These are phyloP conservation scores for Coluber constrictor DNA, from an alignment of 2,797 vertebrate species.

Conservation along the genomic window DNA sequence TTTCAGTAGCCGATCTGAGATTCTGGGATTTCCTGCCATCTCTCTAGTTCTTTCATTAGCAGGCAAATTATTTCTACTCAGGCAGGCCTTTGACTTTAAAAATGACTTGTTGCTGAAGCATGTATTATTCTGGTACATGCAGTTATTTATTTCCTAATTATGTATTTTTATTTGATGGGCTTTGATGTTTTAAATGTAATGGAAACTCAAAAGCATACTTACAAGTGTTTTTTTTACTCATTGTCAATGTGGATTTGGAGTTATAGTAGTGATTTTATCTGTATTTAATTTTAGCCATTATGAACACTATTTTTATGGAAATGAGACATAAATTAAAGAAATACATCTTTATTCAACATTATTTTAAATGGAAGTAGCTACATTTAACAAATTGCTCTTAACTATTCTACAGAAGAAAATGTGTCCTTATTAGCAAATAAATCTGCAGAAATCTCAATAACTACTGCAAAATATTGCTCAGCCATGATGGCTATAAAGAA, in stretches of 20 bases:
- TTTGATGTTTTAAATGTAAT: neutral
- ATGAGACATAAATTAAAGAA: neutral
- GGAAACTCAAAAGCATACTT: neutral
- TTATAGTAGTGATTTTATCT: neutral
- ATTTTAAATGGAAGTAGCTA: neutral
- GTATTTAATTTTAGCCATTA: neutral
- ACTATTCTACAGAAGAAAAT: neutral
- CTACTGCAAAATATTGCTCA: neutral
- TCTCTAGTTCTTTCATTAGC: neutral
- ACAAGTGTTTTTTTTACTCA: neutral
- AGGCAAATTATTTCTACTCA: neutral
- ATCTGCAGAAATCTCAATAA: neutral
- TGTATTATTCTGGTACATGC: neutral
- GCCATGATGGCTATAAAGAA: neutral
- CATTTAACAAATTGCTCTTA: neutral
- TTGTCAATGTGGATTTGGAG: neutral
- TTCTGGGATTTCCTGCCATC: neutral
- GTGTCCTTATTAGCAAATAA: neutral
- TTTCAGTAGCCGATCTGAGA: neutral
- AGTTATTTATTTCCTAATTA: neutral
- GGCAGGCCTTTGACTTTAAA: neutral
- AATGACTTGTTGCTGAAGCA: neutral
- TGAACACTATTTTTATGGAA: neutral
- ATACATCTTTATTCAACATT: neutral
- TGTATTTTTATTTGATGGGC: neutral